phyloP scores from a whole-genome alignment of 2,888 invertebrate species.

The Seladonia tumulorum region DNA sequence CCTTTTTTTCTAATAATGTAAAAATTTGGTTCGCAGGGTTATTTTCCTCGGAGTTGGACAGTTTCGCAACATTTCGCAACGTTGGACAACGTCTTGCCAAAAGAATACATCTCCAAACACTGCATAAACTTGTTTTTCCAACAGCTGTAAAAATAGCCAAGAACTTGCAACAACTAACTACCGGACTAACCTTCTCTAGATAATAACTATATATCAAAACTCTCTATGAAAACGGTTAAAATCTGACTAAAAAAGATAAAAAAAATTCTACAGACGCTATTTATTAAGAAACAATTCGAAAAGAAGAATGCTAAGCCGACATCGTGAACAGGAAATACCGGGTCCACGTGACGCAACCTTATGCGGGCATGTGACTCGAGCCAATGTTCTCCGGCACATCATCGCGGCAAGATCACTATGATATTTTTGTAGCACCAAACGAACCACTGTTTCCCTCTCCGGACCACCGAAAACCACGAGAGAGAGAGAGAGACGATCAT shows the following conservation, averaged over 20 bases:
- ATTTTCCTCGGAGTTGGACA: not conserved
- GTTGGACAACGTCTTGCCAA: not conserved
- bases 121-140: not conserved
- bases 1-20: not conserved
- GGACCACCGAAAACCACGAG: not conserved
- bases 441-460: constrained; percentile 40
- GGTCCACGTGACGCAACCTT: constrained; percentile 60
- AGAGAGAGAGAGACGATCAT: not conserved
- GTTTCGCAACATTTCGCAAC: not conserved
- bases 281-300: not conserved
- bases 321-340: constrained; percentile 26
- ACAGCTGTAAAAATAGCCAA: no score
- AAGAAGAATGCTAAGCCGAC: not conserved
- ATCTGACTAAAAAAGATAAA: not conserved
- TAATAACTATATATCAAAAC: not conserved
- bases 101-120: not conserved
- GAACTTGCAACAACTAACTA: not conserved
- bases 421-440: constrained; percentile 48
- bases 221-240: no score
- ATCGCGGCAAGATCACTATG: constrained; percentile 25
- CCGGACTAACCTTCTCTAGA: not conserved
- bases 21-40: not conserved
- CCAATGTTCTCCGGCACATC: constrained; percentile 25
- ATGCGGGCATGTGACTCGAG: constrained; percentile 57
- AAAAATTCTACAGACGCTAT: not conserved